Percentiles rank a stretch among this genome's conserved stretches.
Evolutionary conservation across 2,797 vertebrate species (phyloP).

Genomic region (Phalloptychus januarius): DNA sequence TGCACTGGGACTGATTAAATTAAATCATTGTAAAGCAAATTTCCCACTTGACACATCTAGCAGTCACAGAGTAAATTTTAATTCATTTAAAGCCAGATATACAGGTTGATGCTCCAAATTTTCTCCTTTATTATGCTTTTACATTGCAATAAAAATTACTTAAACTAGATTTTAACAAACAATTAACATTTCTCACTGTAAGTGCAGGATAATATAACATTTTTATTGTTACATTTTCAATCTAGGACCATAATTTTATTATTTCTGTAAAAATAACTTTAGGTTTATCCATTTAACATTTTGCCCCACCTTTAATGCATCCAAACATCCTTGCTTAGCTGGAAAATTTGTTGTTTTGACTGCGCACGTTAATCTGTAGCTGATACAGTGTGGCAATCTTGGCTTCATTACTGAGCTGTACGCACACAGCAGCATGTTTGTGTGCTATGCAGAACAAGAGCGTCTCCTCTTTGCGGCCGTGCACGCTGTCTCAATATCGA

Average conservation of each 20-base stretch:
- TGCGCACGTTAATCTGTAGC: neutral
- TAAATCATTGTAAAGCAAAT: neutral
- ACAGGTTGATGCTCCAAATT: neutral
- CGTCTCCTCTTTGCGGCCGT: constrained; percentile 19
- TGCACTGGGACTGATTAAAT: neutral
- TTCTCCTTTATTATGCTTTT: neutral
- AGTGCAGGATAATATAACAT: neutral
- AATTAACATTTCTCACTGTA: too few relatives aligned
- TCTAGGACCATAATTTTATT: neutral
- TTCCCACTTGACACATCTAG: neutral
- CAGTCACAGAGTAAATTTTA: neutral
- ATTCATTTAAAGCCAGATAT: neutral
- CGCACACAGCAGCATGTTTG: neutral
- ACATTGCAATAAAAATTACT: neutral
- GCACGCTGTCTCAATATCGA: constrained; percentile 54
- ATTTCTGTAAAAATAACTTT: neutral
- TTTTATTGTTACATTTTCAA: neutral
- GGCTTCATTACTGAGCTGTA: neutral
- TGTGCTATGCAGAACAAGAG: constrained; percentile 13
- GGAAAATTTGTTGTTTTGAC: constrained; percentile 14
- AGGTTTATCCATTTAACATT: neutral
- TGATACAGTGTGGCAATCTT: neutral
- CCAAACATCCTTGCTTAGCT: neutral
- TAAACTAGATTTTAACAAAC: neutral
- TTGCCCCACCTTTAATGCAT: neutral